phyloP scores from a whole-genome alignment of 2,113 vertebrate species.

The Meriones unguiculatus region DNA sequence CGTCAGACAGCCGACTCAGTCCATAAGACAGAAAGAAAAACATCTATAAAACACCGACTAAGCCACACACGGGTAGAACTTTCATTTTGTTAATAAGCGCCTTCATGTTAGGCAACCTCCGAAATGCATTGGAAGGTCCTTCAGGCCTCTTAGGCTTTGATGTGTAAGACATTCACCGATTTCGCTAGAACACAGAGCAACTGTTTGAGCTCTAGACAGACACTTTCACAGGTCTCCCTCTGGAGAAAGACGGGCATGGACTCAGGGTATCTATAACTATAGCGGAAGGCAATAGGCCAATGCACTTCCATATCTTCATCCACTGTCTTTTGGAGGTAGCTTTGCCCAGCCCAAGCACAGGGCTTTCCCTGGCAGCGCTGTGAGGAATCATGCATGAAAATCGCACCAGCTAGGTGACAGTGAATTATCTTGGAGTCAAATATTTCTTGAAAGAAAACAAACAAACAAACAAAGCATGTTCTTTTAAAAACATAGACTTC shows the following conservation, averaged over 20 bases:
- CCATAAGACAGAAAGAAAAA: background rate
- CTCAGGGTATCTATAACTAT: constrained; percentile 84
- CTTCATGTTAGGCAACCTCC: background rate
- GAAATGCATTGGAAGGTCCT: background rate
- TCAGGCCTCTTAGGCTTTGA: background rate
- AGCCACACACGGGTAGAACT: background rate
- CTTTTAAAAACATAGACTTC: background rate
- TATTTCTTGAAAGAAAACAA: constrained; percentile 60
- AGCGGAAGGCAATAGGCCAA: constrained; percentile 89
- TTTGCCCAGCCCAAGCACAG: constrained; percentile 73
- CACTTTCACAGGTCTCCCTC: constrained; percentile 72
- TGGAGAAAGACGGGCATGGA: constrained; percentile 79
- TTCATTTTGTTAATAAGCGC: constrained; percentile 3
- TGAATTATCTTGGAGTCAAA: constrained; percentile 69
- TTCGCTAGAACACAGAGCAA: constrained; percentile 1
- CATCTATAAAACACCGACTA: background rate
- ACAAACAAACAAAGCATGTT: background rate
- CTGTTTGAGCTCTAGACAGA: constrained; percentile 86
- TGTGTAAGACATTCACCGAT: background rate
- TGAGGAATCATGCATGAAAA: constrained; percentile 78
- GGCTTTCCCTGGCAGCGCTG: constrained; percentile 79
- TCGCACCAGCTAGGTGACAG: constrained; percentile 77
- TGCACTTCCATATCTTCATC: constrained; percentile 90
- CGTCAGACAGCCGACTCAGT: constrained; percentile 29
- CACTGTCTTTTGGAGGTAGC: constrained; percentile 81